Evolutionary conservation across 2,888 invertebrate genomes (phyloP).

Genomic region (Hyposoter dolosus): DNA sequence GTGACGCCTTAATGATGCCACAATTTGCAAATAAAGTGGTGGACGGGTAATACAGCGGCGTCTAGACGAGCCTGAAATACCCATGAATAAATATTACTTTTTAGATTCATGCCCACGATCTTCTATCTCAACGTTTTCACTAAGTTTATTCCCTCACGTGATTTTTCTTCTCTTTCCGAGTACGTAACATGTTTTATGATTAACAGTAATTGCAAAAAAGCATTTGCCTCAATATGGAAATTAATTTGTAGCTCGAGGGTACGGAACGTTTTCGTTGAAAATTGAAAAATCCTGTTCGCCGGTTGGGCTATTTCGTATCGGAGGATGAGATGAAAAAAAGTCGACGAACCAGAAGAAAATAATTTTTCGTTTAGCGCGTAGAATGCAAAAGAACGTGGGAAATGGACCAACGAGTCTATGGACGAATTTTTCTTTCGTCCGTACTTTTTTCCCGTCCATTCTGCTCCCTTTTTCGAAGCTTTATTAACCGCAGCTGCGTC

Average conservation of each 20-base stretch:
- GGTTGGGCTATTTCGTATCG: not conserved
- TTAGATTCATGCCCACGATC: not conserved
- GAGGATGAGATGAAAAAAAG: conserved; percentile 24
- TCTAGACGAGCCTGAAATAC: not conserved
- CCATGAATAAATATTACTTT: conserved; percentile 4
- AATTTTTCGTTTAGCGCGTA: conserved; percentile 56
- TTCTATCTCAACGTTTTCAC: not conserved
- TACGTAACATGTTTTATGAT: not conserved
- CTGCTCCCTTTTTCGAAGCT: conserved; percentile 68
- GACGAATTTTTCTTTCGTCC: conserved; percentile 68
- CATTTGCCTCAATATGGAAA: not conserved
- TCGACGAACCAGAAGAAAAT: conserved; percentile 49
- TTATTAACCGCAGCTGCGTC: conserved; percentile 72
- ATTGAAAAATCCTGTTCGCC: not conserved
- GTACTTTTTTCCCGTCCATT: conserved; percentile 62
- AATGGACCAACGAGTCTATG: conserved; percentile 61
- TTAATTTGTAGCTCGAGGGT: not conserved
- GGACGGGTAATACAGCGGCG: not conserved
- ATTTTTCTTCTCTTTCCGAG: not conserved
- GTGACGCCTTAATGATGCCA: not conserved
- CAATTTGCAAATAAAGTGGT: conserved; percentile 1
- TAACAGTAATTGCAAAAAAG: not conserved
- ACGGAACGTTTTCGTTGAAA: not conserved
- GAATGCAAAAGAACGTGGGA: conserved; percentile 31
- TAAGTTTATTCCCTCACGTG: not conserved